Base-by-base conservation (phyloP, 2,888 invertebrate genomes). In the Acleris holmiana region DNA sequence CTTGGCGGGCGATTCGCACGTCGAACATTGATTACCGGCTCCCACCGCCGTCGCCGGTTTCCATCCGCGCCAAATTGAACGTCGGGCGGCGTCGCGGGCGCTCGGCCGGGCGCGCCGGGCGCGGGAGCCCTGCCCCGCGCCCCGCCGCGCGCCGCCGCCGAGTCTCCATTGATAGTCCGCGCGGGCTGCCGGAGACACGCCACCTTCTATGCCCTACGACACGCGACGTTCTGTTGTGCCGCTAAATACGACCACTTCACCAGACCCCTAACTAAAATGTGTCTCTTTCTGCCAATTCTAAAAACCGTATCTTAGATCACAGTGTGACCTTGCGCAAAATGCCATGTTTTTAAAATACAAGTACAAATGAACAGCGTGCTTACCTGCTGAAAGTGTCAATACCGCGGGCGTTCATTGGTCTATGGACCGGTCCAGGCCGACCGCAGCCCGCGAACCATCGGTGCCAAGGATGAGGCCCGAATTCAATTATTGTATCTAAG, bases 51-150 rank as follows among this genome's bases (percentile, higher is more conserved):
- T 78, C 80, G 83, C 82, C 84, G 82, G 86, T 86, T 87, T 83
- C 85, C 79, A 87, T 90, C 88, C 89, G 90, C 88, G 90, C 91
- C 91, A 91, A 91, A 91, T 89, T 88, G 88, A 91, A 85, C 90
- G 85, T 91, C 90, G 90, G 88, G 83, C 77, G 79, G 79, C 80
- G 83, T 89, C 90, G 91, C 82, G 78, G 73, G 74, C 73, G 67
- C 73, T 87, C 88, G 89, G 84, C 35, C 73, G 77, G 79, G 82
- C 79, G 82, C 79, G 84, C 78, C 82, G 80, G 80, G 41, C 75
- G 71, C 69, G 76, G 74, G 73, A 75, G 75, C 73, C 68, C 71
- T 67, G 63, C 69, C 66, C 66, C 71, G 66, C 68, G 65, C 66
- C 67, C 67, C 67, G 68, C 68, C 71, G 71, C 75, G 80, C 83